phyloP scores from a whole-genome alignment of 2,797 vertebrate genomes.

The Onychomys leucogaster region DNA sequence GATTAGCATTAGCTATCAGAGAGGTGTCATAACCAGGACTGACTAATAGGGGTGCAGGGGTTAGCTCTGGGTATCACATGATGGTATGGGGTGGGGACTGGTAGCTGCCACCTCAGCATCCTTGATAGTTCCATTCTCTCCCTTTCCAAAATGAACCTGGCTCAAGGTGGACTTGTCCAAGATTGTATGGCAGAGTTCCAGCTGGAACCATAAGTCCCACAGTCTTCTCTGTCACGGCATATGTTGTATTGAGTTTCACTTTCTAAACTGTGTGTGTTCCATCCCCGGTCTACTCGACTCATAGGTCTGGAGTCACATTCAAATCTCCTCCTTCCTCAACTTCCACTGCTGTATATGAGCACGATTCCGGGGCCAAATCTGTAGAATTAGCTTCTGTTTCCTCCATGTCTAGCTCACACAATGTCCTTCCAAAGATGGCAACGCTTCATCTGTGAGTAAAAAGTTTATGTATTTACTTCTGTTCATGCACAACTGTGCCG shows the following conservation, averaged over 20 bases:
- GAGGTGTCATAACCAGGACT: not conserved
- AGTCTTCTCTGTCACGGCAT: not conserved
- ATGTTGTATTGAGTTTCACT: not conserved
- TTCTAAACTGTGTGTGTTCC: not conserved
- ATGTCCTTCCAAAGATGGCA: rapidly evolving
- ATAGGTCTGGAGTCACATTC: not conserved
- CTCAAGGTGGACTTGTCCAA: not conserved
- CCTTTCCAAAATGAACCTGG: not conserved
- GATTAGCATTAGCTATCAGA: not conserved
- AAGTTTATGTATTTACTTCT: not conserved
- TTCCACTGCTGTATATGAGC: not conserved
- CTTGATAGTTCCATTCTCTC: not conserved
- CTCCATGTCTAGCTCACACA: not conserved
- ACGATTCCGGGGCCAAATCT: not conserved
- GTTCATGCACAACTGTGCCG: not conserved
- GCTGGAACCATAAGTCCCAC: not conserved
- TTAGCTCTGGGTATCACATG: not conserved
- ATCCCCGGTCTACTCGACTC: not conserved
- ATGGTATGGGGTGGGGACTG: not conserved
- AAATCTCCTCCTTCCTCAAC: not conserved
- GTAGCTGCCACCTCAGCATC: not conserved
- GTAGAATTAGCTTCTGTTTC: constrained; percentile 14
- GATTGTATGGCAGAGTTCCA: not conserved
- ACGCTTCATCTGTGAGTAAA: not conserved
- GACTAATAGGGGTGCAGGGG: not conserved